These are phyloP conservation scores for Nematopogon swammerdamellus DNA, from an alignment of 2,888 invertebrate species.

Conservation along the genomic window DNA sequence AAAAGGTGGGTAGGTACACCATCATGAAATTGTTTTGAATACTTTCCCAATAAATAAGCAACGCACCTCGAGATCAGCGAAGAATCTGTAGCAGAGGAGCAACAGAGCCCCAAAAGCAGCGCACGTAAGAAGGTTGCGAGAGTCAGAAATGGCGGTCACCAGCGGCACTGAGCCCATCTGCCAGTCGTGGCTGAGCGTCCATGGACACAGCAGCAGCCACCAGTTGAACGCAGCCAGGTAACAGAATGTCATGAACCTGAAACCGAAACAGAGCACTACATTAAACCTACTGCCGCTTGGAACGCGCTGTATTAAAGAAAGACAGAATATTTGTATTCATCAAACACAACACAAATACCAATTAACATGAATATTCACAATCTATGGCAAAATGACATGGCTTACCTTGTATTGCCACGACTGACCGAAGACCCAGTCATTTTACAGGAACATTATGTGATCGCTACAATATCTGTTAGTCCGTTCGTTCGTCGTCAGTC, in stretches of 20 bases:
- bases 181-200: slow-evolving; percentile 82
- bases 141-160: slow-evolving; percentile 67
- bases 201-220: slow-evolving; percentile 79
- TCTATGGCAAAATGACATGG: no score
- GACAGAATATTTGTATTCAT: no score
- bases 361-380: background rate
- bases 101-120: slow-evolving; percentile 62
- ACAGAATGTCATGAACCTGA: slow-evolving; percentile 76
- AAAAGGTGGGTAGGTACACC: no score
- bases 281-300: no score
- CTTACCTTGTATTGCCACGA: no score
- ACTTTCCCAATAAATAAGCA: no score
- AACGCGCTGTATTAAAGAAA: no score
- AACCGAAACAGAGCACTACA: slow-evolving; percentile 1
- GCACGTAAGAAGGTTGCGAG: slow-evolving; percentile 69
- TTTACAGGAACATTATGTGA: no score
- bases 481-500: no score
- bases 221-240: slow-evolving; percentile 81
- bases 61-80: slow-evolving; percentile 66
- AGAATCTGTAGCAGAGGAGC: slow-evolving; percentile 59
- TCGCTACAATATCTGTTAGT: no score
- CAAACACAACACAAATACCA: background rate
- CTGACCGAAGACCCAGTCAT: no score
- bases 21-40: no score
- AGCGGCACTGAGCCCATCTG: slow-evolving; percentile 85